A percentile compares a stretch with the other conserved stretches of the same genome.
These are phyloP conservation scores for Percopsis omiscomaycus DNA, from an alignment of 2,797 vertebrate genomes.

Conservation along the genomic window DNA sequence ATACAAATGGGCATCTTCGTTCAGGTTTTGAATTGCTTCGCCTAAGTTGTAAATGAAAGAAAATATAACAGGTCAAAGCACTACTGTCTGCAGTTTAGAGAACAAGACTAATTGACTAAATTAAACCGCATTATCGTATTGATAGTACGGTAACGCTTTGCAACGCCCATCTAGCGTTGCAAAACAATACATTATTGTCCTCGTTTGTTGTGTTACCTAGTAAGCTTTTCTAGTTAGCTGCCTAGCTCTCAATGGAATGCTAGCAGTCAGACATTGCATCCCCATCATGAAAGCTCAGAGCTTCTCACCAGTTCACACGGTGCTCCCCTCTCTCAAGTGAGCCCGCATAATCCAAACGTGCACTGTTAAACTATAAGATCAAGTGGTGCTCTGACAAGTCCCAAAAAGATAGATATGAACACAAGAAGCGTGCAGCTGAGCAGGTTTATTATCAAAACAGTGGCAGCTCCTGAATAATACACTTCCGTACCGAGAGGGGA, in stretches of 20 bases:
- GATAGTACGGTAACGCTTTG: no score
- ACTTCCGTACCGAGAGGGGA: conserved; percentile 73
- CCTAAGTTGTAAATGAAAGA: no score
- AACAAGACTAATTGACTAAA: no score
- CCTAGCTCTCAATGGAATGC: conserved; percentile 62
- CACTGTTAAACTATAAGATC: conserved; percentile 31
- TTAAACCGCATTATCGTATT: no score
- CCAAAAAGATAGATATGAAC: conserved; percentile 15
- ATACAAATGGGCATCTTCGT: no score
- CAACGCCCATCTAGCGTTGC: not conserved
- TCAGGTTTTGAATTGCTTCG: no score
- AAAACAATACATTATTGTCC: not conserved
- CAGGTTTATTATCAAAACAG: conserved; percentile 54
- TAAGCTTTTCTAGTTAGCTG: conserved; percentile 27
- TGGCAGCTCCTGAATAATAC: conserved; percentile 57
- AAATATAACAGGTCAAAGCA: no score
- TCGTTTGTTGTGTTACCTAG: conserved; percentile 5
- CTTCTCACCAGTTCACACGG: conserved; percentile 75
- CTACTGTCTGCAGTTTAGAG: no score
- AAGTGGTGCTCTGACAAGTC: conserved; percentile 33
- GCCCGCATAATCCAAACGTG: conserved; percentile 66
- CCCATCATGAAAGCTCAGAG: conserved; percentile 33
- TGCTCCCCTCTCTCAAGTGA: conserved; percentile 63
- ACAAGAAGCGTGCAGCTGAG: conserved; percentile 13
- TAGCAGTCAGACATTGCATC: conserved; percentile 49